Percentiles rank a stretch among this genome's conserved stretches.
phyloP scores from a whole-genome alignment of 2,888 invertebrate genomes.

The Eueremaeus valkanovi region DNA sequence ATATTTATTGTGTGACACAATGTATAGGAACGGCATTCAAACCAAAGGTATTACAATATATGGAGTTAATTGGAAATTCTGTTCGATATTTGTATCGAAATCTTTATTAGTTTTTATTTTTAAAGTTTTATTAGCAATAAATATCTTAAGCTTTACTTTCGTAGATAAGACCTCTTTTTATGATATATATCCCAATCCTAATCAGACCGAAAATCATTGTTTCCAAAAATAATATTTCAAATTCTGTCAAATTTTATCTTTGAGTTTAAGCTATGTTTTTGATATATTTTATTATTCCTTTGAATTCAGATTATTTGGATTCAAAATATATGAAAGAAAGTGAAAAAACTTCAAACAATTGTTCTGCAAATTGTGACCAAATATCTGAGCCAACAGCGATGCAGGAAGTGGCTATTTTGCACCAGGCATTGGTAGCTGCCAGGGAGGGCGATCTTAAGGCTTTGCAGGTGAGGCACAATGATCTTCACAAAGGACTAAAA shows the following conservation, averaged over 20 bases:
- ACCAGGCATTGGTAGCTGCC: slow-evolving; percentile 46
- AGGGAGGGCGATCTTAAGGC: slow-evolving; percentile 46
- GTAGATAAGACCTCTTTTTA: too few species aligned
- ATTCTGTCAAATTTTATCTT: neutral
- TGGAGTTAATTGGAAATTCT: neutral
- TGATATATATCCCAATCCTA: too few species aligned
- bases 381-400: slow-evolving; percentile 19
- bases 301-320: neutral
- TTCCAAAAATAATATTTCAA: neutral
- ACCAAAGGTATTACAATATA: neutral
- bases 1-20: neutral
- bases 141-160: too few species aligned
- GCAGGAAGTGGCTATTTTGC: slow-evolving; percentile 45
- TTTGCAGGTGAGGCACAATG: slow-evolving; percentile 42
- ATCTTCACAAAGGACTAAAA: neutral
- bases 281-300: neutral
- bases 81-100: neutral
- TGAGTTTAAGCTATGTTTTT: neutral
- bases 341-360: neutral
- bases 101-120: too few species aligned
- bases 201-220: slow-evolving; percentile 24
- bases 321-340: neutral
- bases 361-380: neutral
- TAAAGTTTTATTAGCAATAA: too few species aligned
- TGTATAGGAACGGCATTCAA: neutral